Conservation (phyloP, 37 sponge, comb jelly and placozoan species). For the Axinella damicornis region DNA sequence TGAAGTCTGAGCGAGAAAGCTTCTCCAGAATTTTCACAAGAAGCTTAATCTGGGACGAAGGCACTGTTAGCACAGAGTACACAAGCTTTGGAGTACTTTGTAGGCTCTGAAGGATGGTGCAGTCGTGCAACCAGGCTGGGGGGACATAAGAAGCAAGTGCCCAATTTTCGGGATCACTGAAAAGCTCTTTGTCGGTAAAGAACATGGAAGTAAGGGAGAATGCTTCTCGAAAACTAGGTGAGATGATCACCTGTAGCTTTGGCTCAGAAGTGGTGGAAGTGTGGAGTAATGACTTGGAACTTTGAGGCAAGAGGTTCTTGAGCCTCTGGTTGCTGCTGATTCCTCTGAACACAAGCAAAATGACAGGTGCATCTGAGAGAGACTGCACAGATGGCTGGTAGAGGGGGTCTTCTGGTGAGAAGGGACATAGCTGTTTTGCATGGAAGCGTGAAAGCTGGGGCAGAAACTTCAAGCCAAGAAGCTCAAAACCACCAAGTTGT, state of each 20-base stretch:
- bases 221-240: conserved; percentile 26
- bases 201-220: conserved; percentile 35
- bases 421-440: conserved; percentile 61
- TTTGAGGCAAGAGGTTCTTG: not conserved
- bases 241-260: conserved; percentile 23
- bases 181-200: conserved; percentile 78
- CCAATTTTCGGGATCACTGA: conserved; percentile 43
- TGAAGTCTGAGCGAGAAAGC: conserved; percentile 47
- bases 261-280: not conserved
- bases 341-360: conserved; percentile 51
- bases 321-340: conserved; percentile 33
- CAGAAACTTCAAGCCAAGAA: conserved; percentile 72
- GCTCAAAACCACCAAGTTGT: conserved; percentile 33
- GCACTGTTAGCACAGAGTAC: conserved; percentile 43
- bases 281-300: not conserved
- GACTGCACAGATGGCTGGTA: conserved; percentile 37
- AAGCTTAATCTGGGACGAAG: not conserved
- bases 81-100: not conserved
- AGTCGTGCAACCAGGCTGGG: conserved; percentile 48
- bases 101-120: conserved; percentile 28
- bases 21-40: conserved; percentile 57
- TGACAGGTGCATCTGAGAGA: conserved; percentile 47
- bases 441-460: conserved; percentile 66
- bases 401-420: not conserved
- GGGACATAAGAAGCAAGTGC: conserved; percentile 34